Base-by-base conservation (phyloP, 2,888 invertebrate genomes). In the Mycogona germanica region DNA sequence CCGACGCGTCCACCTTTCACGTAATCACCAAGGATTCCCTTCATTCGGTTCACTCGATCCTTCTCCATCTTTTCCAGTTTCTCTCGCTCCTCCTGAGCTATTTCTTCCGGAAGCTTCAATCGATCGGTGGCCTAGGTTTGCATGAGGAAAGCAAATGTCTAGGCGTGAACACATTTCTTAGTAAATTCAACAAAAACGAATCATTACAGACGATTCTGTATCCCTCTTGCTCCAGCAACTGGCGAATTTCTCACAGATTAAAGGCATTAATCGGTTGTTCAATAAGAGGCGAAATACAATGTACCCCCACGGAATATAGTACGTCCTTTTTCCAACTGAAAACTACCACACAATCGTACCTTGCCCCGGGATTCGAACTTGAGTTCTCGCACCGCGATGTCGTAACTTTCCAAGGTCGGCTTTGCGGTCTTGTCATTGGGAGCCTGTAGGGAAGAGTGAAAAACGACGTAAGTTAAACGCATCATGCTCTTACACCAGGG, bases 31-130 rank as follows among this genome's bases (percentile, higher is more conserved):
- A n/a, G n/a, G 14, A 45, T 63, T 6, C 81, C 84, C 58, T 76
- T 74, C 92, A 93, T 95, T 64, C 95, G 76, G 55, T 76, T 72
- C 42, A 83, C 65, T 55, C 89, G 75, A 60, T 88, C 87, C 57
- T 74, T 77, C 72, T 95, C 91, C 41, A 91, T 70, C 62, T 79
- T 76, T 60, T 86, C 84, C 14, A 92, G 69, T 58, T 77, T 79
- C 58, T 82, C 80, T 61, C 80, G 82, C 65, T 91, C 88, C 66
- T 86, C 84, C 61, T 78, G 80, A 0, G 82, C 82, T 45, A 86
- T 72, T 68, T 92, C 87, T 60, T 87, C 87, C 61, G 86, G 84
- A 12, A 81, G 84, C 68, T 88, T 85, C 19, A 91, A 68, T 60
- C 83, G 81, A 65, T 92, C 87, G 21, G 84, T 78, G 12, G 82